Base-by-base conservation (phyloP, 2,888 invertebrate species). In the Drosophila vallismaia region DNA sequence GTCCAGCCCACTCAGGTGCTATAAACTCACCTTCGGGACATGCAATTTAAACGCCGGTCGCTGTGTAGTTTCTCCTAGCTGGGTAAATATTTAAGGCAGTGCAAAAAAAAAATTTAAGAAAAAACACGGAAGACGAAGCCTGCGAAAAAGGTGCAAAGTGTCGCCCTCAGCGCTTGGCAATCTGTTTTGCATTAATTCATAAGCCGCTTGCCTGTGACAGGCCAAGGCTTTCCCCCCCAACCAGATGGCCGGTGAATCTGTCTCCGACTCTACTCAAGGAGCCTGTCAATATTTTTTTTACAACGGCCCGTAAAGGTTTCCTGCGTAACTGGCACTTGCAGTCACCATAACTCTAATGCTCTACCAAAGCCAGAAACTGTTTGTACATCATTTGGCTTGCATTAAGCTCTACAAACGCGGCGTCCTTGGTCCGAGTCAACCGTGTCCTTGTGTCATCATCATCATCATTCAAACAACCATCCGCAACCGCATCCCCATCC, bases 131-230 rank as follows among this genome's bases (percentile, higher is more conserved):
- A 46, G 45, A 42, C 40, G 40, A 42, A 52, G 40, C 40, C 46
- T 28, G 52, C 38, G 67, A 52, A 73, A 75, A 80, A 86, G 79
- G 80, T 82, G 81, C 86, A 85, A 81, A 81, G 81, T 81, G 81
- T 85, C 87, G 86, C 87, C 88, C 74, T 79, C 76, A 79, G 87
- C 81, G 71, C 64, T 56, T 69, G 56, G 77, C 81, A 82, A 82
- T 82, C 81, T 82, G 81, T 83, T 83, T 88, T 88, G 81, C 86
- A 86, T 83, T 88, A 86, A 88, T 83, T 86, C 84, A 88, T 88
- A 83, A 83, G 83, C 88, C 64, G 84, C 83, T 88, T 86, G 86
- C 53, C 71, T 36, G 26, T 68, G 86, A 82, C 77, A 74, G 84
- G 51, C 70, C 48, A 53, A 40, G 57, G 29, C 12, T 45, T 31